phyloP scores from a whole-genome alignment of 2,113 vertebrate species.

The Tringa solitaria region DNA sequence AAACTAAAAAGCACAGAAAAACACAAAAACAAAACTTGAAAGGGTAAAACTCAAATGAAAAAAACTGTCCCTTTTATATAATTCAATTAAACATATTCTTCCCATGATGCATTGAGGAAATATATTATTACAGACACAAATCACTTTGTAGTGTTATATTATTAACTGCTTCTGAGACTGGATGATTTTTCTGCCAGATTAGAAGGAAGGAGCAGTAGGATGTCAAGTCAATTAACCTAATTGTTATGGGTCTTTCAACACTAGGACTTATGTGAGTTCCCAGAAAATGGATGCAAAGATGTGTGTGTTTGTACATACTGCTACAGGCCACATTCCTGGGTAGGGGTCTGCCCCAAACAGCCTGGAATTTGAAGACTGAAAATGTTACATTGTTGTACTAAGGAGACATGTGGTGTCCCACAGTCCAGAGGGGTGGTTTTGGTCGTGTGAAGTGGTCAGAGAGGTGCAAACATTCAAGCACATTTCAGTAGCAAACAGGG shows the following conservation, averaged over 20 bases:
- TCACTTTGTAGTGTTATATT: conserved; percentile 9
- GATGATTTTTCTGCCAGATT: neutral
- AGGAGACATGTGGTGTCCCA: neutral
- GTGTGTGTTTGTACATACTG: neutral
- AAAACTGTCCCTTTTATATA: neutral
- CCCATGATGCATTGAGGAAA: neutral
- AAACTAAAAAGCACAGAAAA: neutral
- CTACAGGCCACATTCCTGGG: neutral
- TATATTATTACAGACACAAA: conserved; percentile 1
- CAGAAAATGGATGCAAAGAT: neutral
- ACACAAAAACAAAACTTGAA: neutral
- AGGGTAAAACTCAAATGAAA: neutral
- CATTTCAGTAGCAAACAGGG: neutral
- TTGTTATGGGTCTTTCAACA: neutral
- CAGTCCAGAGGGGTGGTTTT: neutral
- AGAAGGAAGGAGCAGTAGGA: neutral
- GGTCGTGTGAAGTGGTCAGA: neutral
- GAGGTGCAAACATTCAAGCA: neutral
- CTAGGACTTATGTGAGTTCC: neutral
- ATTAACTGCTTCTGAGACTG: conserved; percentile 25
- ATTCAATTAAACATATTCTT: conserved; percentile 22
- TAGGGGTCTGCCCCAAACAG: neutral
- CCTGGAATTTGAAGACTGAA: neutral
- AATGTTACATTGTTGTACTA: too few species aligned
- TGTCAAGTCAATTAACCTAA: neutral